Evolutionary conservation across 1,140 invertebrate species (phyloP).

Genomic region (Melitaea cinxia): DNA sequence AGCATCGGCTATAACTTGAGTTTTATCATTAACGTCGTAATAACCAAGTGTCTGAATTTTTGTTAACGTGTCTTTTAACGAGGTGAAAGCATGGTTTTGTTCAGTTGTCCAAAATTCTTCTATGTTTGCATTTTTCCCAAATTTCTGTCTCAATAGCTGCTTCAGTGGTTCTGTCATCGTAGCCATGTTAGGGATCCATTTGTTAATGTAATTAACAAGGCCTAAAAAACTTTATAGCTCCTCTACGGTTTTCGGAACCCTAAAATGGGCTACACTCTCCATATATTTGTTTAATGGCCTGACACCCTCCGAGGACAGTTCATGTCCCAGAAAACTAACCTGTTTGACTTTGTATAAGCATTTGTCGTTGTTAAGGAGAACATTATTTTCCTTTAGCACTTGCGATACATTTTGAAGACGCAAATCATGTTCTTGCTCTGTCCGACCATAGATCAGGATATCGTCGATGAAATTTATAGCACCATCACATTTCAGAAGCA

Average conservation of each 20-base stretch:
- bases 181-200: conserved; percentile 36
- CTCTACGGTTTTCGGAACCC: conserved; percentile 19
- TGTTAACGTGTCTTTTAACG: not conserved
- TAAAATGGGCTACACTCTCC: not conserved
- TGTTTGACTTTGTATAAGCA: not conserved
- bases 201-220: conserved; percentile 28
- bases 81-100: not conserved
- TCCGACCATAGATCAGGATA: not conserved
- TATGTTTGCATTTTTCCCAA: not conserved
- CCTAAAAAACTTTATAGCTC: conserved; percentile 37
- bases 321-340: conserved; percentile 30
- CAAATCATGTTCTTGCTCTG: not conserved
- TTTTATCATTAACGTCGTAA: conserved; percentile 39
- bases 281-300: conserved; percentile 33
- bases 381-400: conserved; percentile 12
- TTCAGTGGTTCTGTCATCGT: conserved; percentile 15
- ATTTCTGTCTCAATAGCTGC: conserved; percentile 5
- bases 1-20: conserved; percentile 64
- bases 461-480: conserved; percentile 29
- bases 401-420: not conserved
- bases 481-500: conserved; percentile 31
- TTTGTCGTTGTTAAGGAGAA: conserved; percentile 12
- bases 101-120: not conserved
- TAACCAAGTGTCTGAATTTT: conserved; percentile 18
- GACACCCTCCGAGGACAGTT: conserved; percentile 15